Evolutionary conservation across 2,113 vertebrate genomes (phyloP), one percentile per base, ranked within the genome.

Genomic region (Uria aalge): DNA sequence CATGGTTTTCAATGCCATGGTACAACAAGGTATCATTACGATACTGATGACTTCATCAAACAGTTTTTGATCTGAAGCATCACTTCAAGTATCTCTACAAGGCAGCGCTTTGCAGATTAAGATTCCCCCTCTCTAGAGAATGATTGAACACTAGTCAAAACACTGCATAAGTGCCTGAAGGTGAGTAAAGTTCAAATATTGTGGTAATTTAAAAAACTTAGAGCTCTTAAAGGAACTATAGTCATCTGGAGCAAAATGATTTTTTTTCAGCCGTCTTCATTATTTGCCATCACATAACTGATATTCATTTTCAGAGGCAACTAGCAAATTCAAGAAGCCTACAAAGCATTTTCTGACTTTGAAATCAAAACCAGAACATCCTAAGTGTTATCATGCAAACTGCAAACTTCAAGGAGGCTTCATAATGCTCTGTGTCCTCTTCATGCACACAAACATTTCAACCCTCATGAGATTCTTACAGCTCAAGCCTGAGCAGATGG

Each of bases 341-440:
- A 56, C 6, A 40, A 40, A 73, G 34, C n/a, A 20, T 30, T 56
- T 92, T 73, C 34, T 19, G 16, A 34, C 67, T 34, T 88, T 60
- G 27, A 76, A 88, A 68, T 76, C 63, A 86, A 76, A 90, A 14
- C 41, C 16, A 66, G 7, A 85, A 75, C 8, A 4, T 36, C 15
- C 0, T 15, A 40, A 62, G 11, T 40, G 57, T 2, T 2, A 82
- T 60, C 40, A 84, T 0, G 0, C 48, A 47, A 83, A 38, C 48
- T 72, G 56, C 19, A 32, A 32, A 55, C n/a, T 85, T 90, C 1
- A 5, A 59, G 47, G 20, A 81, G 38, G 60, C 17, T 59, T 50
- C 12, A 19, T 48, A 62, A 63, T 11, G 24, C 12, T 73, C 21
- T 59, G 0, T 0, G 4, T 52, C 20, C 30, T 68, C 71, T 36